These are phyloP conservation scores for Sericinus montela DNA, from an alignment of 2,888 invertebrate species.

Conservation along the genomic window DNA sequence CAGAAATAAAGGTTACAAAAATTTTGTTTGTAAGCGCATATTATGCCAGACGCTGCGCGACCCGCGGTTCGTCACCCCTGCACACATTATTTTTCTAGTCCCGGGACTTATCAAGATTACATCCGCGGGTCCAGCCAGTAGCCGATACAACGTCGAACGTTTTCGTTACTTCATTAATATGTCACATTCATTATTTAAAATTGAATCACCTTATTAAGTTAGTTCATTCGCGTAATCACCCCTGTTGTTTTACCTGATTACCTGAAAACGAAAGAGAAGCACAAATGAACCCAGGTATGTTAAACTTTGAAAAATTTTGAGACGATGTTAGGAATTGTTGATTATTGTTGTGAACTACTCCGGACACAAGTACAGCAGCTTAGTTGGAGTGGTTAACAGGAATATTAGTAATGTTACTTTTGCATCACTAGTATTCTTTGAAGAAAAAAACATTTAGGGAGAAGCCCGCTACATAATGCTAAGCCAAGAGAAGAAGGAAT, in stretches of 20 bases:
- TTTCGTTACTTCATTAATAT: background rate
- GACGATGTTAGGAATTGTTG: background rate
- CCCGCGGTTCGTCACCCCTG: constrained; percentile 6
- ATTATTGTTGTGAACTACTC: no score
- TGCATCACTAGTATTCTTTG: no score
- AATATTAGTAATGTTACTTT: no score
- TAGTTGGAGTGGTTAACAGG: no score
- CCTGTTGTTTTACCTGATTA: background rate
- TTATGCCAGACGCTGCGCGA: background rate
- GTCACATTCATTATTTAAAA: background rate
- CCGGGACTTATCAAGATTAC: constrained; percentile 3
- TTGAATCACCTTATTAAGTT: no score
- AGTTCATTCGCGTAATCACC: background rate
- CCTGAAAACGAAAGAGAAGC: background rate
- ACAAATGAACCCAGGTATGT: no score
- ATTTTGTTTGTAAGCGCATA: background rate
- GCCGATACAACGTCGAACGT: background rate
- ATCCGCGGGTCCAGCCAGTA: background rate
- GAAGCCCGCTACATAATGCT: no score
- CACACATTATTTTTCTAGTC: constrained; percentile 11
- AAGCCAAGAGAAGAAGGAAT: no score
- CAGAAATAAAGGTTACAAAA: no score
- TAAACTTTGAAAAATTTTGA: background rate
- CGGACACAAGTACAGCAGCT: no score
- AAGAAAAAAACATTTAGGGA: no score